These are phyloP conservation scores for Megaustenia siamemsis DNA, from an alignment of 2,888 invertebrate species.

Conservation along the genomic window DNA sequence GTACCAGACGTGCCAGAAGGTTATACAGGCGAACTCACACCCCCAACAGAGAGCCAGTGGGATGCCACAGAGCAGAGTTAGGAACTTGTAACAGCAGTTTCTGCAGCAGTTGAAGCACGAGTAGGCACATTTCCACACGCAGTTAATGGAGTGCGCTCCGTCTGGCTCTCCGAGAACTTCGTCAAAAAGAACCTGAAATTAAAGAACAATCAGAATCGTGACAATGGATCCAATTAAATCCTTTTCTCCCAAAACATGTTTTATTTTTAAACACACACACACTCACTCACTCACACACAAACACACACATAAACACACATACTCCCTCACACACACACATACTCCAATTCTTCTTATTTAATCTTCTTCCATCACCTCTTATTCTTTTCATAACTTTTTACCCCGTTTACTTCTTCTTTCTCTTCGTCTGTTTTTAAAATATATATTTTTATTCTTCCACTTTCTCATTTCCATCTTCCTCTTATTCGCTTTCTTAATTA, in stretches of 20 bases:
- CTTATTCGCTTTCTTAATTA: not conserved
- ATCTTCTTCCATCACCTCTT: too few species aligned
- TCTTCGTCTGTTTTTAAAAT: not conserved
- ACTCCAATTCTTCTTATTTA: too few species aligned
- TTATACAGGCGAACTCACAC: slow-evolving; percentile 81
- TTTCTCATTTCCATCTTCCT: not conserved
- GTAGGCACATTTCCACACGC: slow-evolving; percentile 86
- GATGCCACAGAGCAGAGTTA: slow-evolving; percentile 86
- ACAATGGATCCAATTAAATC: too few species aligned
- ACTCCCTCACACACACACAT: not conserved
- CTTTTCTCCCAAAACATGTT: too few species aligned
- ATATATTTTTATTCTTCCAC: not conserved
- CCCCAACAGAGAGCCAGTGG: slow-evolving; percentile 84
- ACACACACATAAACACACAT: not conserved
- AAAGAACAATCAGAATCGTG: too few species aligned
- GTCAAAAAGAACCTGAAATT: slow-evolving; percentile 64
- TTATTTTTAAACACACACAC: too few species aligned
- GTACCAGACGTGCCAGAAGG: slow-evolving; percentile 86
- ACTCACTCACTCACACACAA: not conserved
- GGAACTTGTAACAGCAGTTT: slow-evolving; percentile 86
- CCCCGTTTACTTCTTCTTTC: too few species aligned
- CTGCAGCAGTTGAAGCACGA: slow-evolving; percentile 84
- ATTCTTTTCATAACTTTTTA: too few species aligned
- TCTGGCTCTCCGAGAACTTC: slow-evolving; percentile 74
- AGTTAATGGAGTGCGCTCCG: slow-evolving; percentile 82